Evolutionary conservation across 2,888 invertebrate genomes (phyloP).

Genomic region (Geotrupes spiniger): DNA sequence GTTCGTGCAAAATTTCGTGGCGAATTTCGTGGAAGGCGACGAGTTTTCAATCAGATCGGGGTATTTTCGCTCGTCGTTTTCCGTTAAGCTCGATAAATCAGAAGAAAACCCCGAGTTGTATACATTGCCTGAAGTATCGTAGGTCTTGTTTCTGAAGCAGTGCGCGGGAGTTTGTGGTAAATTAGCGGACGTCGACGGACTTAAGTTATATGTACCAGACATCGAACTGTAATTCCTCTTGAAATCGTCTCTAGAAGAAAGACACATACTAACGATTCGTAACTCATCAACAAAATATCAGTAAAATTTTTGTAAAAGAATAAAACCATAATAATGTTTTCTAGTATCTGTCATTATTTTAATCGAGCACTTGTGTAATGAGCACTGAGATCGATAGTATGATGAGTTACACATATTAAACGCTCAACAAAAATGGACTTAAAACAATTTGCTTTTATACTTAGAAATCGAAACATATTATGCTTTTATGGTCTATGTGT

Average conservation of each 20-base stretch:
- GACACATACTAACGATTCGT: slow-evolving; percentile 31
- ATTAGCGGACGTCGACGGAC: slow-evolving; percentile 28
- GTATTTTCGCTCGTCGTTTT: slow-evolving; percentile 37
- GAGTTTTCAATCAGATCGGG: slow-evolving; percentile 47
- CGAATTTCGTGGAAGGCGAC: slow-evolving; percentile 32
- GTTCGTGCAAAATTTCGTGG: slow-evolving; percentile 26
- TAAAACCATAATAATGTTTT: no score
- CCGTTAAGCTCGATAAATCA: slow-evolving; percentile 39
- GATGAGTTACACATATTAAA: no score
- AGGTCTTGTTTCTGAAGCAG: slow-evolving; percentile 11
- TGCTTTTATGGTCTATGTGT: no score
- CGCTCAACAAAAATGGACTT: no score
- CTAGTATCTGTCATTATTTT: no score
- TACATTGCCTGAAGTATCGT: slow-evolving; percentile 32
- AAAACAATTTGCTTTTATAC: no score
- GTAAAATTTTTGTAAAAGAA: no score
- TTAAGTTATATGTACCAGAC: slow-evolving; percentile 48
- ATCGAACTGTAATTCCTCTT: slow-evolving; percentile 46
- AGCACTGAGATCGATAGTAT: no score
- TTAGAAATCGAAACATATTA: no score
- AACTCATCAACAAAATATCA: no score
- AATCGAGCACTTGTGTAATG: no score
- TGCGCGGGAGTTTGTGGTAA: slow-evolving; percentile 8
- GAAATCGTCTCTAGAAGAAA: slow-evolving; percentile 51
- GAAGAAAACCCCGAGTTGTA: slow-evolving; percentile 34